Conservation (phyloP, 2,797 vertebrate genomes). For the Macroramphosus scolopax region DNA sequence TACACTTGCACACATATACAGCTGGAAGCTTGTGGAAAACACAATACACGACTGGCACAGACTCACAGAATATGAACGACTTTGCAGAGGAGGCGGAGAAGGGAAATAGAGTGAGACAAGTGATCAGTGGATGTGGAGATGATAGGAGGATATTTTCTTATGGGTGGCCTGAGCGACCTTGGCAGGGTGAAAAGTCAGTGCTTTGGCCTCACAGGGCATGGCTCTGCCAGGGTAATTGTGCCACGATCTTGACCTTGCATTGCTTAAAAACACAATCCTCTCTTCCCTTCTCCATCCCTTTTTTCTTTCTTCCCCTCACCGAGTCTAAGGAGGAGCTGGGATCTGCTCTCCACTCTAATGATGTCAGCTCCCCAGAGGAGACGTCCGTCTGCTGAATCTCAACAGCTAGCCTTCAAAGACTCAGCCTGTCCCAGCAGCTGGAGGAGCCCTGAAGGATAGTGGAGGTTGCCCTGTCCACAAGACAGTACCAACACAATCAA, state of each 20-base stretch:
- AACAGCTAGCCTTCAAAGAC: slow-evolving; percentile 63
- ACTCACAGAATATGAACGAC: slow-evolving; percentile 17
- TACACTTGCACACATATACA: neutral
- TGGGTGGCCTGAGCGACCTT: slow-evolving; percentile 54
- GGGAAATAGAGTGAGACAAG: slow-evolving; percentile 8
- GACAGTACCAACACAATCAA: slow-evolving; percentile 17
- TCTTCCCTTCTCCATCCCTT: slow-evolving; percentile 38
- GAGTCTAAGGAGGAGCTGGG: slow-evolving; percentile 53
- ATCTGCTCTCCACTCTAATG: slow-evolving; percentile 71
- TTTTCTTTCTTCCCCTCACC: slow-evolving; percentile 35
- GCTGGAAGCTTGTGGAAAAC: slow-evolving; percentile 1
- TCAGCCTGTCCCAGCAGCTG: slow-evolving; percentile 29
- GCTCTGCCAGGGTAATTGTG: slow-evolving; percentile 62
- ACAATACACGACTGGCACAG: slow-evolving; percentile 1
- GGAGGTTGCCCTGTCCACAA: slow-evolving; percentile 28
- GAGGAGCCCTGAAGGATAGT: too few relatives aligned
- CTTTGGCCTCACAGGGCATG: slow-evolving; percentile 55
- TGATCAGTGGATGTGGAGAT: slow-evolving; percentile 51
- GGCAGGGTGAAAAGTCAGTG: slow-evolving; percentile 63
- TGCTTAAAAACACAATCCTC: slow-evolving; percentile 58
- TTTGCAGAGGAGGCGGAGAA: slow-evolving; percentile 16
- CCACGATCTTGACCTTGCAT: slow-evolving; percentile 72
- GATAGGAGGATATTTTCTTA: slow-evolving; percentile 61
- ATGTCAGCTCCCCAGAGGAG: slow-evolving; percentile 72
- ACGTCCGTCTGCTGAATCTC: slow-evolving; percentile 68